Evolutionary conservation across 2,888 invertebrate species (phyloP), one percentile per base, ranked within the genome.

Genomic region (Pachliopta kotzebuea): DNA sequence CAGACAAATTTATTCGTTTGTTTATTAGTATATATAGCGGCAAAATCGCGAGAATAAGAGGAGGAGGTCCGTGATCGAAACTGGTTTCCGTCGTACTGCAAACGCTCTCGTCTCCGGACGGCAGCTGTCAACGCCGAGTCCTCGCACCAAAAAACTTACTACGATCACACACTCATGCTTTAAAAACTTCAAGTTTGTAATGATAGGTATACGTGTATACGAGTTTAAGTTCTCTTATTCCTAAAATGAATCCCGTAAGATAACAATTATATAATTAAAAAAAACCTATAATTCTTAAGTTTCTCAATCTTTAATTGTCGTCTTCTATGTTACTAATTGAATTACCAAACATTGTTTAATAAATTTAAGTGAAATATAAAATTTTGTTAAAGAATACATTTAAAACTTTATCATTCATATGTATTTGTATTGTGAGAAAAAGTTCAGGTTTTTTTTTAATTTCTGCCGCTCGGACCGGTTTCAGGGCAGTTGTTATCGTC

Each of bases 21-120:
- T 29, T 54, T 54, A 52, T 61, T n/a, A 60, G 37, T 64, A 56
- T 60, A n/a, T n/a, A 56, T 60, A 68, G 71, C 68, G 70, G 70
- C 70, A 69, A 72, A 67, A 69, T 65, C 53, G 72, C 73, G 71
- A 71, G 70, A 71, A 73, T 68, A 73, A 72, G 70, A 57, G 62
- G 75, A 72, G 72, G 75, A 72, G 72, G 75, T 70, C 53, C 69
- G 69, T 62, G 71, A 68, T 72, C 72, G 72, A 78, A 90, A 89
- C 90, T 81, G 90, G 89, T 90, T 90, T 86, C 78, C 72, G 78
- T 78, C 77, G 73, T 75, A 78, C 73, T 74, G 76, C 70, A 72
- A 63, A 56, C 66, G 65, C 29, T 52, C 55, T 62, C 57, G 63
- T 60, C 68, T 62, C 66, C 66, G 61, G 26, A 59, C 63, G 66